These are phyloP conservation scores for Pyxicephalus adspersus DNA, from an alignment of 2,113 vertebrate species.

Conservation along the genomic window DNA sequence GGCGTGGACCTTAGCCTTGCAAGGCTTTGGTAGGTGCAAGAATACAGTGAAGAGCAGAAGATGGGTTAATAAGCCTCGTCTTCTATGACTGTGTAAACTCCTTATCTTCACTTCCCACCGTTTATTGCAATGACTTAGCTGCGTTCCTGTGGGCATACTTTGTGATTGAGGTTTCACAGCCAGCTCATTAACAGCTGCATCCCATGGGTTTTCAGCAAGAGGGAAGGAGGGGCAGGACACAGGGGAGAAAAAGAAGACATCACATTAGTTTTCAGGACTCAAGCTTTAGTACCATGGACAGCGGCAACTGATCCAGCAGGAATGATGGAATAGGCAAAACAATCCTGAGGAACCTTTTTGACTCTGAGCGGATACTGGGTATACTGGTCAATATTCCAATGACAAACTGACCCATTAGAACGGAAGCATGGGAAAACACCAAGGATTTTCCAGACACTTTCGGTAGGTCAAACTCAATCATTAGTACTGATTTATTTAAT, in stretches of 20 bases:
- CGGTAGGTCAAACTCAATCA: conserved; percentile 16
- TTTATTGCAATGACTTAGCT: conserved; percentile 37
- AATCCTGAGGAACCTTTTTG: background rate
- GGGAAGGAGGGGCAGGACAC: conserved; percentile 29
- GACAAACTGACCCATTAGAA: background rate
- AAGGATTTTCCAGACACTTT: conserved; percentile 43
- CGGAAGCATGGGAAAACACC: conserved; percentile 31
- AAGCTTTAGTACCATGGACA: conserved; percentile 36
- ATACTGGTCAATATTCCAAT: background rate
- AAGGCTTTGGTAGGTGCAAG: background rate
- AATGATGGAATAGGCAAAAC: background rate
- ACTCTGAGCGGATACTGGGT: background rate
- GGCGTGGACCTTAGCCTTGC: background rate
- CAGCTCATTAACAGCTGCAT: conserved; percentile 50
- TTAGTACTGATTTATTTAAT: no score
- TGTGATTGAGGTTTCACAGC: conserved; percentile 46
- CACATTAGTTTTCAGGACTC: background rate
- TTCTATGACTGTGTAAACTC: conserved; percentile 3
- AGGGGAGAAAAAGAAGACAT: conserved; percentile 25
- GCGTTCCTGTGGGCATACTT: conserved; percentile 48
- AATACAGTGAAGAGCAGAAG: background rate
- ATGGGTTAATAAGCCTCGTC: conserved; percentile 30
- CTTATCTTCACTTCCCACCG: conserved; percentile 18
- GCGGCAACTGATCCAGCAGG: background rate
- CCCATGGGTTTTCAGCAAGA: conserved; percentile 20